phyloP scores from a whole-genome alignment of 2,797 vertebrate species.

The Masticophis lateralis region DNA sequence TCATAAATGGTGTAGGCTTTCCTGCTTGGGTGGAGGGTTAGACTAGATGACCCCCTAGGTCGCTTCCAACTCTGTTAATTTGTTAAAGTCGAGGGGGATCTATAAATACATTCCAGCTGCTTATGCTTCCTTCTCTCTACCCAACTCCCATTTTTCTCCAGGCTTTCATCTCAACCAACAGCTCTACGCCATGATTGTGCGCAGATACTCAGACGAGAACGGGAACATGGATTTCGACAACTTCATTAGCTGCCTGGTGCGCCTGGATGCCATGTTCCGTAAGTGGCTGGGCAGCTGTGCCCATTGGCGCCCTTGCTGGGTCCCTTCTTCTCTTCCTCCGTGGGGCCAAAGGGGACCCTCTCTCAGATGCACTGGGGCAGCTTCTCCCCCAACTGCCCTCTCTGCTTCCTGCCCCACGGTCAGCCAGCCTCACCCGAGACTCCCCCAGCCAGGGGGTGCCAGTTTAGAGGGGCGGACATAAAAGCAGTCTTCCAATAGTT shows the following conservation, averaged over 20 bases:
- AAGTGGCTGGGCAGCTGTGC: constrained; percentile 59
- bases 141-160: constrained; percentile 34
- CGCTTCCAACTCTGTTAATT: too few species aligned
- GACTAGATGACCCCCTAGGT: too few species aligned
- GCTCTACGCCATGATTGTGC: constrained; percentile 79
- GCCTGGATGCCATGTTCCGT: constrained; percentile 92
- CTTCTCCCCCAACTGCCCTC: not conserved
- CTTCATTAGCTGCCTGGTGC: constrained; percentile 86
- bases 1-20: too few species aligned
- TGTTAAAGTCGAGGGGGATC: not conserved
- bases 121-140: too few species aligned
- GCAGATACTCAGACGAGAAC: constrained; percentile 81
- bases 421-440: not conserved
- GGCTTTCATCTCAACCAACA: constrained; percentile 83
- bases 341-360: not conserved
- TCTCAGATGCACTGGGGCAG: not conserved
- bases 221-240: constrained; percentile 90
- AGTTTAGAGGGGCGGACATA: not conserved
- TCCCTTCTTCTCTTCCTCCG: not conserved
- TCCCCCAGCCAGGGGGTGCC: not conserved
- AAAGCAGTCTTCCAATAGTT: not conserved
- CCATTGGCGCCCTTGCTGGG: not conserved
- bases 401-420: not conserved
- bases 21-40: too few species aligned
- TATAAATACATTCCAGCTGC: not conserved